Conservation (phyloP, 1,140 invertebrate species). For the Musca vetustissima region DNA sequence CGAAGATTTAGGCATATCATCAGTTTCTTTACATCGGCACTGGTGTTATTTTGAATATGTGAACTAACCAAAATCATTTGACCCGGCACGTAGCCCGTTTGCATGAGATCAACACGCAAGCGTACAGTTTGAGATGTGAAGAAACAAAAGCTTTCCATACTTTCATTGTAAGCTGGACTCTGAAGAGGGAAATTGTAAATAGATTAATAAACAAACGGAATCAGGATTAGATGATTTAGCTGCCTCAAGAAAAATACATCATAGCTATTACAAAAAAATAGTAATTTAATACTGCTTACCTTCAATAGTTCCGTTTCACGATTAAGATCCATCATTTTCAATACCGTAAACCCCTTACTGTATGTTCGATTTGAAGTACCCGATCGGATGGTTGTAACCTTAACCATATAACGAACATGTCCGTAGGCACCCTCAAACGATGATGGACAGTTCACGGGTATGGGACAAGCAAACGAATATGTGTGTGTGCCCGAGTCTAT, state of each 20-base stretch:
- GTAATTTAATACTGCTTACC: constrained; percentile 1
- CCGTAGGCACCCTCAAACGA: constrained; percentile 51
- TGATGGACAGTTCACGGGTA: constrained; percentile 60
- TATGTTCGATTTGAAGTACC: constrained; percentile 47
- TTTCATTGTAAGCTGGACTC: constrained; percentile 40
- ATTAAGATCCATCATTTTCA: constrained; percentile 48
- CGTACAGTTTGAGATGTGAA: constrained; percentile 40
- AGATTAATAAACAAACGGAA: too few relatives aligned
- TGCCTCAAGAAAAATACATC: too few relatives aligned
- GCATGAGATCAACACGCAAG: constrained; percentile 42
- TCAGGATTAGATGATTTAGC: too few relatives aligned
- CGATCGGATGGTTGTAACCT: constrained; percentile 40
- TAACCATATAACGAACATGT: constrained; percentile 50
- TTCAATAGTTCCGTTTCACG: constrained; percentile 39
- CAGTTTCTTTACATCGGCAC: constrained; percentile 57
- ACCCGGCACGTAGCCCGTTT: constrained; percentile 51
- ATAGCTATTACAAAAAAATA: too few relatives aligned
- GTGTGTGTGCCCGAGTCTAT: constrained; percentile 61
- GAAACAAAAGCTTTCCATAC: constrained; percentile 46
- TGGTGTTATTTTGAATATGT: constrained; percentile 54
- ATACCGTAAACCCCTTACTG: constrained; percentile 49
- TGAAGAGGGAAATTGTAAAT: neutral
- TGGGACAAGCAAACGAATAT: constrained; percentile 63
- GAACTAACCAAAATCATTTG: constrained; percentile 47
- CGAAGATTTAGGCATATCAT: constrained; percentile 56